Evolutionary conservation across 92 coral and sea anemone species (phyloP), one percentile per base, ranked within the genome.

Genomic region (Phenganax stokvisi): DNA sequence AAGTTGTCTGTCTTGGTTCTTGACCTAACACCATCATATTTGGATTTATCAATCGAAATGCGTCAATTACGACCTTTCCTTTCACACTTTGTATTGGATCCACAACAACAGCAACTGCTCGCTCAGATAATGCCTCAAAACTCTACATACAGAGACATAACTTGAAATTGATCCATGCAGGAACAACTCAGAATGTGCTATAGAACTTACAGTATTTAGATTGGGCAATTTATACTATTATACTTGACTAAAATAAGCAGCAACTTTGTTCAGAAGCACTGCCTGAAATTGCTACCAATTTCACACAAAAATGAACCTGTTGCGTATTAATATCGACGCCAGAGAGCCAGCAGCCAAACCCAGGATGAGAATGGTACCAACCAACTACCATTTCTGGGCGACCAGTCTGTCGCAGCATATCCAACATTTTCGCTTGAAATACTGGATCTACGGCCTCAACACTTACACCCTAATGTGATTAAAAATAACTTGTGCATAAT

Each of bases 1-100:
- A 96, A 0, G 99, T 96, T 0, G 99, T 96, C 76, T 96, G 99
- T 44, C 99, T 81, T 62, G 99, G 96, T 66, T 96, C 99, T 82
- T 96, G 99, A 0, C 99, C 99, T 11, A 96, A 82, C 1, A 96
- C 99, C 99, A 96, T 96, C 99, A 96, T 96, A 79, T 96, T 96
- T 3, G 99, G 99, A 69, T 96, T 96, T 74, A 96, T 96, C 29
- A 96, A 89, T 80, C 99, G 90, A 83, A 96, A 96, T 7, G 99
- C 99, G 86, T 96, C 99, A 83, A 96, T 96, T 0, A 96, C 99
- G 20, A 96, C 99, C 98, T 94, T 94, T 86, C 98, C 98, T 86
- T 94, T 94, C 8, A 94, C 98, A 74, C 98, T 94, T 77, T 94
- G 98, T 54, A 94, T 94, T 7, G 98, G 98, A 66, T 94, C 98